A percentile compares a stretch with the other conserved stretches of the same genome.
These are phyloP conservation scores for Mycteria americana DNA, from an alignment of 2,797 vertebrate species.

Conservation along the genomic window DNA sequence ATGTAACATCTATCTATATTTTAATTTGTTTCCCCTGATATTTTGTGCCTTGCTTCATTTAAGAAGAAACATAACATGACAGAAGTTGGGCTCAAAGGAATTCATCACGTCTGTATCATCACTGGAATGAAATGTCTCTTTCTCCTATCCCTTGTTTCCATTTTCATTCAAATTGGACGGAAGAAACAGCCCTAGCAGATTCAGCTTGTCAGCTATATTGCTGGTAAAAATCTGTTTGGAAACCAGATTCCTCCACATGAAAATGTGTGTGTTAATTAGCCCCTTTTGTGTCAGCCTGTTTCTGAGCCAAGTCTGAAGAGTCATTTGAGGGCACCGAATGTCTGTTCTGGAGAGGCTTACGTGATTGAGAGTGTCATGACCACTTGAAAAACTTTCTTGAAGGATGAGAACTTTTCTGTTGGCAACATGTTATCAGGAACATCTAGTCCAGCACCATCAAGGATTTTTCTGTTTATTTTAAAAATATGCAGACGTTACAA, in stretches of 20 bases:
- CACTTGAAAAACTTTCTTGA: constrained; percentile 65
- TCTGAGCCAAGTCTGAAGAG: constrained; percentile 63
- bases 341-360: constrained; percentile 51
- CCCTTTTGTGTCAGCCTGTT: constrained; percentile 56
- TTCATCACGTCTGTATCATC: not conserved
- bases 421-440: constrained; percentile 65
- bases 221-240: constrained; percentile 64
- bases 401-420: constrained; percentile 67
- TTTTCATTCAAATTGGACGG: constrained; percentile 61
- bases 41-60: not conserved
- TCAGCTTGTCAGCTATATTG: constrained; percentile 59
- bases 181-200: constrained; percentile 53
- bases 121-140: constrained; percentile 29
- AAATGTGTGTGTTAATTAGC: constrained; percentile 60
- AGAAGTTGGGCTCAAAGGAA: constrained; percentile 8
- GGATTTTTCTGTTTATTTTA: constrained; percentile 67
- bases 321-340: constrained; percentile 53
- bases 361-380: constrained; percentile 63
- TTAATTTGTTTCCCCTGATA: not conserved
- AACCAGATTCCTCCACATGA: constrained; percentile 70
- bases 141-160: constrained; percentile 22
- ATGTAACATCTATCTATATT: not conserved
- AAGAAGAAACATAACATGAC: constrained; percentile 2
- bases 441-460: constrained; percentile 62
- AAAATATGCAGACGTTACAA: constrained; percentile 59